Evolutionary conservation across 2,113 vertebrate genomes (phyloP).

Genomic region (Strix uralensis): DNA sequence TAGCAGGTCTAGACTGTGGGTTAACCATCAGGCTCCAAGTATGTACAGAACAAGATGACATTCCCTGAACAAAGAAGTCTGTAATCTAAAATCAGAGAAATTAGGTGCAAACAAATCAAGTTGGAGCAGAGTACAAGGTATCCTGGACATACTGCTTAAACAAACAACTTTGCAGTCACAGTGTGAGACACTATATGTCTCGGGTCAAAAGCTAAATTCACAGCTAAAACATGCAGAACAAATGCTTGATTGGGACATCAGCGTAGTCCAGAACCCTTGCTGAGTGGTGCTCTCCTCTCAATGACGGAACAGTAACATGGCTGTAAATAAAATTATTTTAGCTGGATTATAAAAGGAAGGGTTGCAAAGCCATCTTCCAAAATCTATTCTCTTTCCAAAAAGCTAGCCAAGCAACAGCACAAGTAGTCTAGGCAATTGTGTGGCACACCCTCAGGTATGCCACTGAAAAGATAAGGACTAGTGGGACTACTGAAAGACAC

Average conservation of each 20-base stretch:
- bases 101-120: not conserved
- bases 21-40: not conserved
- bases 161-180: not conserved
- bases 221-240: not conserved
- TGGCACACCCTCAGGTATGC: not conserved
- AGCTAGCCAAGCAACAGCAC: not conserved
- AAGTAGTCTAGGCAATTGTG: not conserved
- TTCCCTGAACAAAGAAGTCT: conserved; percentile 21
- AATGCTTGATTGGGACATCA: not conserved
- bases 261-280: not conserved
- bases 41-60: conserved; percentile 13
- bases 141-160: not conserved
- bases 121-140: not conserved
- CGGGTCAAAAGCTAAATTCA: not conserved
- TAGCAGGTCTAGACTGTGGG: not conserved
- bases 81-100: conserved; percentile 46
- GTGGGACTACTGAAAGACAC: not conserved
- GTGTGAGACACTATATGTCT: not conserved
- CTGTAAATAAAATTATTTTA: not conserved
- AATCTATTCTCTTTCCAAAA: not conserved
- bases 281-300: not conserved
- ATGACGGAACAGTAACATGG: not conserved
- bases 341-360: not conserved
- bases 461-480: not conserved
- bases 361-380: not conserved